These are phyloP conservation scores for Rhinoraja longicauda DNA, from an alignment of 2,797 vertebrate genomes.

Conservation along the genomic window DNA sequence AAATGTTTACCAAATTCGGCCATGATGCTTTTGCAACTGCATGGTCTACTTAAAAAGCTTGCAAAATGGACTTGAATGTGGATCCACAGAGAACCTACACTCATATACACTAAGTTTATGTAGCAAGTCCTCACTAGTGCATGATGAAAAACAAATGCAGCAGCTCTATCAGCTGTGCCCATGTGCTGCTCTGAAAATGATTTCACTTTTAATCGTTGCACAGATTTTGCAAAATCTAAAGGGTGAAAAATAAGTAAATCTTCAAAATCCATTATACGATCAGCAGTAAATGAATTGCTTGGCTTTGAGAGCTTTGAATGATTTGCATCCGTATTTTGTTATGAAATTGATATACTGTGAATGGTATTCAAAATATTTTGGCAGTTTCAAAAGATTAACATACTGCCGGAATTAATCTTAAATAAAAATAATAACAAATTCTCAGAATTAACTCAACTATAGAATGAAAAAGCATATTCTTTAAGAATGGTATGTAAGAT, in stretches of 20 bases:
- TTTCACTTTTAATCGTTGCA: too few relatives aligned
- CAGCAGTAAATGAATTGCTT: background rate
- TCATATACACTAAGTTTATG: too few relatives aligned
- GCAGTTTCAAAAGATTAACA: background rate
- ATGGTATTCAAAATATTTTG: conserved; percentile 24
- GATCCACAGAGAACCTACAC: too few relatives aligned
- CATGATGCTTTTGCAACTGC: too few relatives aligned
- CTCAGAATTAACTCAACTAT: background rate
- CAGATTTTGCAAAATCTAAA: background rate
- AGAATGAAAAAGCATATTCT: background rate
- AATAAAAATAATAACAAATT: background rate
- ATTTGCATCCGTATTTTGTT: background rate
- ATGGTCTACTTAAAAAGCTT: too few relatives aligned
- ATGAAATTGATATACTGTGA: background rate
- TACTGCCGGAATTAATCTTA: background rate
- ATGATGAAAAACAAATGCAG: too few relatives aligned
- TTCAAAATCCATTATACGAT: background rate
- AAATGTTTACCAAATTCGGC: too few relatives aligned
- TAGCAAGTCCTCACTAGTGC: too few relatives aligned
- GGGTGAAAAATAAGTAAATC: background rate
- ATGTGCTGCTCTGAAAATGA: too few relatives aligned
- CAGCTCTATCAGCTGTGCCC: too few relatives aligned
- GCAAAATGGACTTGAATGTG: too few relatives aligned
- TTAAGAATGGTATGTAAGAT: background rate
- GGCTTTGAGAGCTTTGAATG: too few relatives aligned